These are phyloP conservation scores for Gymnorhina tibicen DNA, from an alignment of 2,113 vertebrate genomes.

Conservation along the genomic window DNA sequence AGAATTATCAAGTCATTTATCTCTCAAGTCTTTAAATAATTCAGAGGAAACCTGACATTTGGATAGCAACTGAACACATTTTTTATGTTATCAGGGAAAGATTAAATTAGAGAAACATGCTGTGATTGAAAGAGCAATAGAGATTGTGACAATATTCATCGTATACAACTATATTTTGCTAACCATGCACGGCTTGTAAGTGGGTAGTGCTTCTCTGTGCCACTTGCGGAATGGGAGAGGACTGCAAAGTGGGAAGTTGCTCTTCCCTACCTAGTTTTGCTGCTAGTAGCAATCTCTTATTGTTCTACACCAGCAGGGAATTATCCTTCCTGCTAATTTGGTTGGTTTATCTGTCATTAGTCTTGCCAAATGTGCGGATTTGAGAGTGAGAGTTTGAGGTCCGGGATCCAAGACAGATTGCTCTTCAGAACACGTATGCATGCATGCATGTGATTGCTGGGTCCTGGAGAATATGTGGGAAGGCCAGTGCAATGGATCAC, in stretches of 20 bases:
- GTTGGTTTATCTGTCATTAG: neutral
- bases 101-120: slow-evolving; percentile 22
- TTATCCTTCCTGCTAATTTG: neutral
- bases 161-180: neutral
- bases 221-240: neutral
- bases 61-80: neutral
- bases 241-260: neutral
- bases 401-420: neutral
- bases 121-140: neutral
- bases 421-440: neutral
- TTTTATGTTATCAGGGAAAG: slow-evolving; percentile 3
- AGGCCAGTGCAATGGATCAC: neutral
- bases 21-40: slow-evolving; percentile 22
- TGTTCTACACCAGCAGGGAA: neutral
- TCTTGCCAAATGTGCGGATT: neutral
- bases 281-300: neutral
- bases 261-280: neutral
- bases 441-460: neutral
- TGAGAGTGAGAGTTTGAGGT: neutral
- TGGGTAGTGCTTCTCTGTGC: neutral
- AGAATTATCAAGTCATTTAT: slow-evolving; percentile 13
- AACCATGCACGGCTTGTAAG: neutral
- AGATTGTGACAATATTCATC: neutral
- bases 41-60: neutral
- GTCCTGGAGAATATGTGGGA: neutral